Evolutionary conservation across 2,888 invertebrate species (phyloP), one percentile per base, ranked within the genome.

Genomic region (Ormia ochracea): DNA sequence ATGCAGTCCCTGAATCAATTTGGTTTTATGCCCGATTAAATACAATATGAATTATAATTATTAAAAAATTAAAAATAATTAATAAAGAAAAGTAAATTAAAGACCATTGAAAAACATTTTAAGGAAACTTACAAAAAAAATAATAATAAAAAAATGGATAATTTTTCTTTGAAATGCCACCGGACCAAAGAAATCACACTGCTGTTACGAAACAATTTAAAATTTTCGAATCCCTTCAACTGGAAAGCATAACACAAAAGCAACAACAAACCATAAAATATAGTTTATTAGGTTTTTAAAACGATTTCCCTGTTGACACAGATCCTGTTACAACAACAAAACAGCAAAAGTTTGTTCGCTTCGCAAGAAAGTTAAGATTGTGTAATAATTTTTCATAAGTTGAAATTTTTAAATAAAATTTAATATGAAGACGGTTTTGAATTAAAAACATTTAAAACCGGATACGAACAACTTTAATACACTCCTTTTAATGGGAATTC

Each of bases 261-360:
- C 4, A 1, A 17, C 23, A 33, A 50, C 3, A 54, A 66, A 56
- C 7, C 4, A 14, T 12, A 58, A 48, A 69, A 45, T 17, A n/a
- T n/a, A n/a, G n/a, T n/a, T n/a, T n/a, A n/a, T n/a, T n/a, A n/a
- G n/a, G n/a, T 69, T 69, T 69, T 43, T 12, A 26, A 36, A 69
- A n/a, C 56, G 36, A 58, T 48, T 45, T 48, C 45, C 43, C 17
- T 58, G 56, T 45, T 69, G 69, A 58, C 56, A 58, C 26, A 69
- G 36, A 69, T 45, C 45, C 23, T 45, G 4, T 7, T 23, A 28
- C 26, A 28, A 26, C n/a, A 26, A 48, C 23, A 23, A 23, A 50
- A 9, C 14, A 23, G n/a, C n/a, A 45, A 21, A 21, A 21, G 9
- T 19, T 50, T 50, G 6, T 9, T 6, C 14, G 26, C 9, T 6